phyloP scores from a whole-genome alignment of 2,113 vertebrate genomes.

The Mystacornis crossleyi region DNA sequence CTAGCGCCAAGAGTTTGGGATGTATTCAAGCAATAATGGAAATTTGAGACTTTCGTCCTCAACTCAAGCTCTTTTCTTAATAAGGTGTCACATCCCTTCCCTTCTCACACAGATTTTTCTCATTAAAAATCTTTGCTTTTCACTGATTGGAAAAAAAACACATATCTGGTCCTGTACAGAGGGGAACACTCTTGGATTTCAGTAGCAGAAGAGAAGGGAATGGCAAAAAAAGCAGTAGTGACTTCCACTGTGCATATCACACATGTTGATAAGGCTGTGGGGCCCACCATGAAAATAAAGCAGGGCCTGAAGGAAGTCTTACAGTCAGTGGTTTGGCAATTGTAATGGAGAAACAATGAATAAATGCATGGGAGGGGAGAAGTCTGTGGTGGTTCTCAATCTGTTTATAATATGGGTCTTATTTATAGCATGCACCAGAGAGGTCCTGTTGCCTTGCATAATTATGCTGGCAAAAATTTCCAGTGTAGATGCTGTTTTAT shows the following conservation, averaged over 20 bases:
- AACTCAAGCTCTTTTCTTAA: neutral
- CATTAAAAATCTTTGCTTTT: neutral
- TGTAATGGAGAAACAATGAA: slow-evolving; percentile 18
- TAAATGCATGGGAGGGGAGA: neutral
- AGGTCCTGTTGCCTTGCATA: neutral
- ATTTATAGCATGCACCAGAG: neutral
- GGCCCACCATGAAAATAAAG: neutral
- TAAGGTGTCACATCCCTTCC: neutral
- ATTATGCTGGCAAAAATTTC: neutral
- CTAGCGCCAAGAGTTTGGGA: neutral
- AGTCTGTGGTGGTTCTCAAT: slow-evolving; percentile 26
- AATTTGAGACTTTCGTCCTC: neutral
- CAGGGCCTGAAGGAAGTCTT: neutral
- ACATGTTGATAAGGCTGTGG: neutral
- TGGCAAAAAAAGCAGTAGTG: neutral
- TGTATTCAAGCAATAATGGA: neutral
- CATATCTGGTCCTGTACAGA: neutral
- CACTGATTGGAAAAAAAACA: neutral
- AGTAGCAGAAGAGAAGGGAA: neutral
- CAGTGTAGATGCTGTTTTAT: neutral
- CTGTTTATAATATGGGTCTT: slow-evolving; percentile 36
- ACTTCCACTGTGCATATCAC: neutral
- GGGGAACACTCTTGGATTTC: neutral
- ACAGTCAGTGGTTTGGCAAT: slow-evolving; percentile 40
- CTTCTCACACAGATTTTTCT: neutral